phyloP scores from a whole-genome alignment of 2,888 invertebrate genomes.

The Aleiodes leptofemur region DNA sequence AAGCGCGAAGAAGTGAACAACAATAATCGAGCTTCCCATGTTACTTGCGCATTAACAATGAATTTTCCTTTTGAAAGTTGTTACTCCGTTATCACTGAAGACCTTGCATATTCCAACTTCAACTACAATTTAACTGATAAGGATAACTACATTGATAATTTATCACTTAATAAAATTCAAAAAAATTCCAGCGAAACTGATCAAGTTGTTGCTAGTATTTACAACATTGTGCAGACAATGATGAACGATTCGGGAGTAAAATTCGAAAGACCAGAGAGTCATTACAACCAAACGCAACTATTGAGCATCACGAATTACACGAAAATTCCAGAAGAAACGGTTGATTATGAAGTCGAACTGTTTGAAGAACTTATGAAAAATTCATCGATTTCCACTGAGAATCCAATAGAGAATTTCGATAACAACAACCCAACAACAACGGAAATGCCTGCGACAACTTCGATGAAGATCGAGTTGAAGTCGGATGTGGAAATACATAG shows the following conservation, averaged over 20 bases:
- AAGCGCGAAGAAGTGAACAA: slow-evolving; percentile 51
- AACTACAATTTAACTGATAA: slow-evolving; percentile 11
- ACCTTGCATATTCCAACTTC: slow-evolving; percentile 32
- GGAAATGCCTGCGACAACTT: slow-evolving; percentile 9
- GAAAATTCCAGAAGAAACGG: neutral
- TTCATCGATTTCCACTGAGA: slow-evolving; percentile 18
- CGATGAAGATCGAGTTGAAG: slow-evolving; percentile 10
- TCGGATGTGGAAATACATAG: slow-evolving; percentile 59
- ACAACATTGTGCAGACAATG: slow-evolving; percentile 58
- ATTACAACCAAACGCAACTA: slow-evolving; percentile 41
- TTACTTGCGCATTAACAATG: slow-evolving; percentile 58
- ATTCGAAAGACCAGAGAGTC: slow-evolving; percentile 25
- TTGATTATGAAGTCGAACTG: slow-evolving; percentile 47
- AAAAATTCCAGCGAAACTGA: slow-evolving; percentile 54
- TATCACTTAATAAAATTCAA: slow-evolving; percentile 19
- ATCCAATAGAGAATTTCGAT: neutral
- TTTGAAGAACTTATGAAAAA: slow-evolving; percentile 50
- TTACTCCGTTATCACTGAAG: slow-evolving; percentile 22
- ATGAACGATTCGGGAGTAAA: slow-evolving; percentile 48
- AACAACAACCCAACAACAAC: neutral
- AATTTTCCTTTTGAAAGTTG: slow-evolving; percentile 65
- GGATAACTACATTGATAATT: slow-evolving; percentile 52
- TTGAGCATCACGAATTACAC: slow-evolving; percentile 7
- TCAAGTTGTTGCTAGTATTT: slow-evolving; percentile 62
- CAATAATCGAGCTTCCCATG: slow-evolving; percentile 47